Percentiles rank a stretch among this genome's conserved stretches.
phyloP scores from a whole-genome alignment of 1,140 invertebrate species.

The Holotrichia oblita region DNA sequence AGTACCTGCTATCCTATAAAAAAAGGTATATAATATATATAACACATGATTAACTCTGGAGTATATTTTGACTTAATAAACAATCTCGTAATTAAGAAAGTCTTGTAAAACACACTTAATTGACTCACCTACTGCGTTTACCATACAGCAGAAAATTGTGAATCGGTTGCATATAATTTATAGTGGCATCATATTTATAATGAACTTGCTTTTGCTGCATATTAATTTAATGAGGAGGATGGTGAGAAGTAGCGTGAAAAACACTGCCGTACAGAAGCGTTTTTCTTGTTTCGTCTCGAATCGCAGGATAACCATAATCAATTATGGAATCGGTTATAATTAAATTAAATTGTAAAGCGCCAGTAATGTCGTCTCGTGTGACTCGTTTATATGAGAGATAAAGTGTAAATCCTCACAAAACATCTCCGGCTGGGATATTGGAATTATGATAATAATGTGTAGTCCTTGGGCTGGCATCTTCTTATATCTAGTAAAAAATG shows the following conservation, averaged over 20 bases:
- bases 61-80: slow-evolving; percentile 8
- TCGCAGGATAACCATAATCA: background rate
- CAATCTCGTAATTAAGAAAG: background rate
- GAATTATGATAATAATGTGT: background rate
- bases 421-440: background rate
- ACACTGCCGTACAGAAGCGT: no score
- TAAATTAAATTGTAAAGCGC: slow-evolving; percentile 8
- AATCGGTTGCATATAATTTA: background rate
- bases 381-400: background rate
- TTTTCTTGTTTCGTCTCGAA: background rate
- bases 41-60: no score
- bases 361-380: background rate
- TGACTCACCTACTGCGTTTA: slow-evolving; percentile 11
- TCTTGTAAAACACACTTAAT: slow-evolving; percentile 17
- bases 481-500: background rate
- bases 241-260: no score
- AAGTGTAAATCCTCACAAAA: background rate
- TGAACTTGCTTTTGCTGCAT: slow-evolving; percentile 20
- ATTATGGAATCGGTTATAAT: slow-evolving; percentile 3
- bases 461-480: background rate
- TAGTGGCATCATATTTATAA: background rate
- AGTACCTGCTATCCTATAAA: no score
- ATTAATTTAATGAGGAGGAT: background rate
- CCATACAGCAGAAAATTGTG: background rate
- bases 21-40: no score